Evolutionary conservation across 2,113 vertebrate species (phyloP), one percentile per base, ranked within the genome.

Genomic region (Rhagologus leucostigma): DNA sequence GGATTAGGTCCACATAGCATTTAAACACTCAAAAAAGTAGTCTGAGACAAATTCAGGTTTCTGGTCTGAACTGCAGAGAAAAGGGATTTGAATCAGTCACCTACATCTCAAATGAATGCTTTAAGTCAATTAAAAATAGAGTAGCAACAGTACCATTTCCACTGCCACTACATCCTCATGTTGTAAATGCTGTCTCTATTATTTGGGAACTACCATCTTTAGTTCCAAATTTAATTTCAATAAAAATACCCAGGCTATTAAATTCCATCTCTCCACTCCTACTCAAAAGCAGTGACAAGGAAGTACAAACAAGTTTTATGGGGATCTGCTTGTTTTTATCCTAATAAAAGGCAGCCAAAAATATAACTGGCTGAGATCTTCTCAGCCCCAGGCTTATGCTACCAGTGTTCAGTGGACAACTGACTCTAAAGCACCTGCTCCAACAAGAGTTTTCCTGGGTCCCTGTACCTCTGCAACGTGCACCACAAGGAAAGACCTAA

Each of bases 401-500:
- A 16, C 33, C 44, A 41, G 55, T 0, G 0, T 33, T 55, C 57
- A 76, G 20, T 16, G 30, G 23, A 29, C 19, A 75, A 35, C 35
- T 26, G 26, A 59, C 22, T 55, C 47, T 6, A 60, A 76, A 76
- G 76, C 17, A 55, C 30, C 67, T 63, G 33, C 18, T 35, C 39
- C 53, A 71, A 37, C 41, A 60, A 14, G 1, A 55, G 19, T n/a
- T 70, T 44, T n/a, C 49, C 57, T 56, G 8, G 46, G 27, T 30
- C 52, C 10, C 62, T 53, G 8, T 5, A 52, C 18, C n/a, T 50
- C 15, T 2, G 0, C 22, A n/a, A 68, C 0, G 0, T 10, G 23
- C 19, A 21, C 19, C 19, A 18, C 22, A 67, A 76, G 10, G n/a
- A 62, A 47, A 71, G 53, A 60, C 16, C 6, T 3, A 50, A 10